Base-by-base conservation (phyloP, 2,888 invertebrate genomes). In the Apotomis capreana region DNA sequence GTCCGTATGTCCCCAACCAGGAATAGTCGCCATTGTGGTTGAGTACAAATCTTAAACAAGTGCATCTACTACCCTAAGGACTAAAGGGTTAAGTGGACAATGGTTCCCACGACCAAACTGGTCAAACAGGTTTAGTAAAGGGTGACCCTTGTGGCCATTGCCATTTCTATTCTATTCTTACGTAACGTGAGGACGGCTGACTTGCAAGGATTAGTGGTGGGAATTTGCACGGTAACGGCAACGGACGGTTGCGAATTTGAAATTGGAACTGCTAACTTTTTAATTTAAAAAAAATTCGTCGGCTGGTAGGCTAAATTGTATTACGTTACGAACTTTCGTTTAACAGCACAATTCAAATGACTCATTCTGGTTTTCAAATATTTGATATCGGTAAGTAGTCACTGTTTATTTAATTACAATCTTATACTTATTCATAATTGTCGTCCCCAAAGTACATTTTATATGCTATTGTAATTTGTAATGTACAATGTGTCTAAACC, bases 21-120 rank as follows among this genome's bases (percentile, higher is more conserved):
- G 70, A 65, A 58, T 62, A 63, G 63, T 55, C 61, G n/a, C 59
- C 44, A 61, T 70, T 70, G 65, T 70, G 51, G 26, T 49, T 55
- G 49, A 13, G 55, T 51, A 57, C 58, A 26, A 26, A 26, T 26
- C 52, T 69, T 26, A 13, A 58, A 68, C 72, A 68, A 68, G 72
- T 72, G 70, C 55, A 68, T 58, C 37, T 4, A 6, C 55, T 26
- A 46, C 65, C 37, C 40, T 26, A 44, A 57, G 26, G 69, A 62
- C 49, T 49, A 52, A 10, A 9, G 49, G 49, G 49, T 49, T 13
- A 26, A 84, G 81, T 88, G 89, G 89, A 86, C 88, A 88, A 83
- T 80, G 80, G 83, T 91, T 91, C 90, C 88, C 91, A 91, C 87
- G 86, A 40, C 71, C 51, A 59, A 88, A 87, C 88, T 87, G 89